Percentiles rank a stretch among this genome's conserved stretches.
Conservation (phyloP, 2,797 vertebrate genomes). For the Siniperca scherzeri region DNA sequence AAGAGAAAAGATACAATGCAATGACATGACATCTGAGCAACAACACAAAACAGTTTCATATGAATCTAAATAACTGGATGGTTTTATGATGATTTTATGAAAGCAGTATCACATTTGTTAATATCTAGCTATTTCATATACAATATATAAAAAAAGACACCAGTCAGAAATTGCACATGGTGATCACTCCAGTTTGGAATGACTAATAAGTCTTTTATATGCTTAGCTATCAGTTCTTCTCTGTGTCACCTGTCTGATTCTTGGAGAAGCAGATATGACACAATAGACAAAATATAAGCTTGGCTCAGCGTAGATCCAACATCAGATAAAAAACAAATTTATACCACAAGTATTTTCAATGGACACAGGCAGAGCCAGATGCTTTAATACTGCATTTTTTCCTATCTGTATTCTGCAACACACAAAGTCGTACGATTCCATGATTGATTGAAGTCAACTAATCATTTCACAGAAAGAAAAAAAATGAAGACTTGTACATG, state of each 20-base stretch:
- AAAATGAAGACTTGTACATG: constrained; percentile 18
- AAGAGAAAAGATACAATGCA: constrained; percentile 58
- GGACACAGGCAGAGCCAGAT: constrained; percentile 34
- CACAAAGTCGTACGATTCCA: constrained; percentile 15
- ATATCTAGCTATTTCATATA: constrained; percentile 31
- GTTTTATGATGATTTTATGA: constrained; percentile 31
- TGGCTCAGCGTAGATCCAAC: constrained; percentile 31
- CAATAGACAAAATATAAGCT: constrained; percentile 43
- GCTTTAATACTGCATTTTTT: constrained; percentile 34
- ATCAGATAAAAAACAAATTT: constrained; percentile 17
- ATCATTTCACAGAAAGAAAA: constrained; percentile 37
- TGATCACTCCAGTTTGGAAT: constrained; percentile 67
- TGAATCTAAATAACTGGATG: constrained; percentile 31
- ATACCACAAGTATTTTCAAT: constrained; percentile 23
- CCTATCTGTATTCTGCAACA: constrained; percentile 23
- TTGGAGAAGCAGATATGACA: constrained; percentile 62
- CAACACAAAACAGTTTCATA: constrained; percentile 52
- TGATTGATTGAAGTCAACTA: constrained; percentile 30
- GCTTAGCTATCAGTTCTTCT: constrained; percentile 26
- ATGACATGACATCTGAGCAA: constrained; percentile 53
- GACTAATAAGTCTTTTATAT: constrained; percentile 43
- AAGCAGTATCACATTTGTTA: constrained; percentile 46
- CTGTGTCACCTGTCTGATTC: constrained; percentile 38
- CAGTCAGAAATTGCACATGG: constrained; percentile 67
- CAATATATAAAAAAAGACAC: constrained; percentile 62